A percentile compares a stretch with the other conserved stretches of the same genome.
Evolutionary conservation across 2,113 vertebrate genomes (phyloP).

Genomic region (Otocyon megalotis): DNA sequence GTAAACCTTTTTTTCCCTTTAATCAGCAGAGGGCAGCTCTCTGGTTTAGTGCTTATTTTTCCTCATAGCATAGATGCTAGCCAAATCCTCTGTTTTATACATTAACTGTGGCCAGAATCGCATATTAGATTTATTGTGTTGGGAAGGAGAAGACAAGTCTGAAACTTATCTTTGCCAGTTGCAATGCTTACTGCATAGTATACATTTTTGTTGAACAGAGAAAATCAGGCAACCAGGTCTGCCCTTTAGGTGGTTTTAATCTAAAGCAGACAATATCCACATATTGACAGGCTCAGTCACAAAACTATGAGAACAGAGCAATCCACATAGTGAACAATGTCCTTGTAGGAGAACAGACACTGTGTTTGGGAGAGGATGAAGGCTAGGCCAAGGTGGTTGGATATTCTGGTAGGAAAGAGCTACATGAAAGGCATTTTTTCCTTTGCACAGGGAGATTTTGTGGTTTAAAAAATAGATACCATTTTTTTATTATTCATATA

Average conservation of each 20-base stretch:
- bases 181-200: neutral
- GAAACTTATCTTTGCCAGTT: neutral
- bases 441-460: neutral
- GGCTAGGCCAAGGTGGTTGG: neutral
- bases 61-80: neutral
- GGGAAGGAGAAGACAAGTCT: neutral
- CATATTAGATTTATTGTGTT: neutral
- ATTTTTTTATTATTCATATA: neutral
- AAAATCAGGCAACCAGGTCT: neutral
- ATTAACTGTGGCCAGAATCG: neutral
- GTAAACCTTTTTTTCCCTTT: neutral
- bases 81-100: neutral
- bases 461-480: neutral
- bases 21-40: constrained; percentile 10
- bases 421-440: neutral
- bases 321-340: accelerated
- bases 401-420: neutral
- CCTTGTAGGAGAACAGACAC: neutral
- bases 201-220: neutral
- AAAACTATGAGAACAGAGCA: neutral
- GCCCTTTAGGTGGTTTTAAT: neutral
- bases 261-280: neutral
- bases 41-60: neutral
- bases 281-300: too few relatives aligned
- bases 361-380: neutral